Base-by-base conservation (phyloP, 2,888 invertebrate genomes). In the Epinotia bilunana region DNA sequence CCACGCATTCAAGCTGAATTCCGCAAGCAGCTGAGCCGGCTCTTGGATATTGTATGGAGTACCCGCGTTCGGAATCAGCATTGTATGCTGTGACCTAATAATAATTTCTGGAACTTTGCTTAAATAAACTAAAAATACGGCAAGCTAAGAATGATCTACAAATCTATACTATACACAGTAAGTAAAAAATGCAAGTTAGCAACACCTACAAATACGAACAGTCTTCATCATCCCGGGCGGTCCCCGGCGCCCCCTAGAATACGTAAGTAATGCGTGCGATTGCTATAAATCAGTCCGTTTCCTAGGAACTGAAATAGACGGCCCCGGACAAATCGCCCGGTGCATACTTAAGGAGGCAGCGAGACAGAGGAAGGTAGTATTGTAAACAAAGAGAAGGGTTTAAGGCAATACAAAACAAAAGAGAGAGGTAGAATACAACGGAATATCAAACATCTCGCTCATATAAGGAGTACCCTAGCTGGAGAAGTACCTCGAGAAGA, bases 221-320 rank as follows among this genome's bases (percentile, higher is more conserved):
- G 20, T 43, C 18, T n/a, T 55, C 73, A 46, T 58, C 69, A 69
- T 20, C 58, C 58, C 39, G 13, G 33, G 49, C 20, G 28, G n/a
- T 23, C 57, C 46, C n/a, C n/a, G 46, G 53, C 69, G 74, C 53
- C 70, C 74, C 64, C 74, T 70, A 74, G 80, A 81, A 81, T 81
- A 79, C 53, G 68, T 79, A 80, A 81, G 69, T 79, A 80, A 81
- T 80, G 77, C 63, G 57, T 73, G 43, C 43, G 62, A 73, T 77
- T 75, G 71, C 71, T 76, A 79, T 79, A 78, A 76, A 79, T 79
- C 79, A 79, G 61, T 67, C 71, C 79, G 80, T 81, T 85, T 86
- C 83, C 87, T 85, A 84, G 83, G 80, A 81, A 82, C 82, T 82
- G 80, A 82, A 83, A 83, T 82, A 83, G 83, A 80, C 49, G 23